Percentiles rank a stretch among this genome's conserved stretches.
Conservation (phyloP, 2,888 invertebrate genomes). For the Microctonus aethiopoides region DNA sequence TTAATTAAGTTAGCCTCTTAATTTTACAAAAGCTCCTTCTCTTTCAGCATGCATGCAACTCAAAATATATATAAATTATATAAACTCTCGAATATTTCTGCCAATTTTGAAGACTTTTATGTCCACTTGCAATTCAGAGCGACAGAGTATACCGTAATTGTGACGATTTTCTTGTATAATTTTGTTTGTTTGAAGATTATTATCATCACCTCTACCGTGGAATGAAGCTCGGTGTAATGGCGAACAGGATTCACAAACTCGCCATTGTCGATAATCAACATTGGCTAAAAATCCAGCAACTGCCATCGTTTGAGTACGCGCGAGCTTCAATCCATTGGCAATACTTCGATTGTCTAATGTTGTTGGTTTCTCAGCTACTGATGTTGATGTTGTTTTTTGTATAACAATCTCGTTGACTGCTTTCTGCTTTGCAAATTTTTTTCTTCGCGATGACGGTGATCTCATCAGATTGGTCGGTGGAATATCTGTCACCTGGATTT, state of each 20-base stretch:
- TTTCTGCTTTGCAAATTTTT: slow-evolving; percentile 5
- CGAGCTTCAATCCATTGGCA: slow-evolving; percentile 77
- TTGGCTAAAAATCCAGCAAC: slow-evolving; percentile 75
- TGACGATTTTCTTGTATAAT: slow-evolving; percentile 1
- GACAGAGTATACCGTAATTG: background rate
- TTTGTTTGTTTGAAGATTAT: slow-evolving; percentile 17
- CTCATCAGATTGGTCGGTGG: slow-evolving; percentile 3
- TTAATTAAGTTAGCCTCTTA: slow-evolving; percentile 28
- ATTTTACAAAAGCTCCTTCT: slow-evolving; percentile 31
- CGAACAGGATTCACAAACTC: slow-evolving; percentile 64
- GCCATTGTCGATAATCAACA: slow-evolving; percentile 68
- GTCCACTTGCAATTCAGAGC: background rate
- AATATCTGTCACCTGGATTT: background rate
- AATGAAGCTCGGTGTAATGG: slow-evolving; percentile 73
- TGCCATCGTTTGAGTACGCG: slow-evolving; percentile 79
- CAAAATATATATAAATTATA: too few relatives aligned
- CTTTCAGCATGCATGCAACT: slow-evolving; percentile 50
- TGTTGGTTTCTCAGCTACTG: slow-evolving; percentile 11
- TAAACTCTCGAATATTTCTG: too few relatives aligned
- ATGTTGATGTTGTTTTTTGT: too few relatives aligned
- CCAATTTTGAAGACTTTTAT: background rate
- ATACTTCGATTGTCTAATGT: slow-evolving; percentile 69
- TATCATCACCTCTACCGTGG: slow-evolving; percentile 73
- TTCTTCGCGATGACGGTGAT: slow-evolving; percentile 10
- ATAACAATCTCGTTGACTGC: too few relatives aligned